Conservation (phyloP, 2,113 vertebrate species). For the Tachuris rubrigastra region DNA sequence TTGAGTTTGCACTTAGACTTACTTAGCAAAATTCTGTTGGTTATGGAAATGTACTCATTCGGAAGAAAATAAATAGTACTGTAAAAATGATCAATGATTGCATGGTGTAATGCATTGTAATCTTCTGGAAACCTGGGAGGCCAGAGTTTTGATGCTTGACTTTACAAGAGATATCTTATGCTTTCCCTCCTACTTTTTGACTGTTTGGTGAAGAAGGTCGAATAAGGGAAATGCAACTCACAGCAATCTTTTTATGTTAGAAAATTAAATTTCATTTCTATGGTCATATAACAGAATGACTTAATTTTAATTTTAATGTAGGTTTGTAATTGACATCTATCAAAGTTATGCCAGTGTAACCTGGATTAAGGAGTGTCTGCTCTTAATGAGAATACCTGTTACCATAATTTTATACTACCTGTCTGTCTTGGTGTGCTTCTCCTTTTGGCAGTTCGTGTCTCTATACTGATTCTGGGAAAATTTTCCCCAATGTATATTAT, state of each 20-base stretch:
- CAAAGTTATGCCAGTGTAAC: background rate
- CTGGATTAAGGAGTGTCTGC: background rate
- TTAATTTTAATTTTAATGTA: background rate
- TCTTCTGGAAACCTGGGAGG: background rate
- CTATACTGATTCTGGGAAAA: background rate
- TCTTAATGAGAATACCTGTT: background rate
- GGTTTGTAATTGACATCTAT: background rate
- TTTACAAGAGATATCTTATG: background rate
- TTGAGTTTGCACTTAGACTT: background rate
- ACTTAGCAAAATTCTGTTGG: background rate
- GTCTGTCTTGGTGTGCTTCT: background rate
- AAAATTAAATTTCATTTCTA: background rate
- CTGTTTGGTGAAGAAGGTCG: background rate
- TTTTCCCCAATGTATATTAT: background rate
- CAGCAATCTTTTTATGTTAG: background rate
- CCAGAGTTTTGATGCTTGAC: background rate
- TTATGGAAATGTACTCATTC: background rate
- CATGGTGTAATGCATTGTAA: background rate
- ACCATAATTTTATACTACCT: background rate
- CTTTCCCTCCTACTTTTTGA: background rate
- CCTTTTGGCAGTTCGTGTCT: background rate
- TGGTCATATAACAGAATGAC: background rate
- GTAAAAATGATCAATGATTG: background rate
- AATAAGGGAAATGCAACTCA: background rate
- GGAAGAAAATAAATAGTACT: background rate